Conservation (phyloP, 2,113 vertebrate genomes). For the Triplophysa siluroides region DNA sequence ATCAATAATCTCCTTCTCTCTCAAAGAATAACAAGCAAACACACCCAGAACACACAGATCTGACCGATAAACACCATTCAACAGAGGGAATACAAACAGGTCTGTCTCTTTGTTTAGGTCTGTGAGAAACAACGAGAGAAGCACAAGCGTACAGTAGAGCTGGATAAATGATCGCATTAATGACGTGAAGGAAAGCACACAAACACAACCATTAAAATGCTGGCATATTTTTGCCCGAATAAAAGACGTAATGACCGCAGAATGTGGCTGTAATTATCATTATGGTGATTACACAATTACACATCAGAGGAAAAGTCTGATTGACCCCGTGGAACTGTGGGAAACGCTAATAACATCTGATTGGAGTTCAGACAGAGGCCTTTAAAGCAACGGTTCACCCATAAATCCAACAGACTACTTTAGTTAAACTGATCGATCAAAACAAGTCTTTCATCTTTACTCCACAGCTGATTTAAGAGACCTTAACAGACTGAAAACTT, state of each 20-base stretch:
- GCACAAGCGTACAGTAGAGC: neutral
- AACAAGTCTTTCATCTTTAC: neutral
- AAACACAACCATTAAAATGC: constrained; percentile 2
- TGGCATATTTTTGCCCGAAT: neutral
- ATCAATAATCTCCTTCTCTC: neutral
- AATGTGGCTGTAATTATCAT: constrained; percentile 41
- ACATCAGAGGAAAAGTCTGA: constrained; percentile 29
- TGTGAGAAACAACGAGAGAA: neutral
- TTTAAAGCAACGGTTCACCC: constrained; percentile 4
- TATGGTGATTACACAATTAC: constrained; percentile 42
- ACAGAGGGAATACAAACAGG: neutral
- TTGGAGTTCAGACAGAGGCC: neutral
- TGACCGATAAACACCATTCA: neutral
- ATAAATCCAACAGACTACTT: neutral
- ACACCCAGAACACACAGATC: neutral
- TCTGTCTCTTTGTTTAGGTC: neutral
- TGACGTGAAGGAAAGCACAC: neutral
- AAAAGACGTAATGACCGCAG: constrained; percentile 10
- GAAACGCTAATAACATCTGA: neutral
- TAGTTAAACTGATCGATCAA: neutral
- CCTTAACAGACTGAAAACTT: neutral
- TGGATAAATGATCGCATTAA: constrained; percentile 8
- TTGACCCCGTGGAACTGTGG: neutral
- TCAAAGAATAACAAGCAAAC: neutral
- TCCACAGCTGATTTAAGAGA: neutral